A percentile compares a stretch with the other conserved stretches of the same genome.
Evolutionary conservation across 2,113 vertebrate genomes (phyloP).

Genomic region (Bothrops jararaca): DNA sequence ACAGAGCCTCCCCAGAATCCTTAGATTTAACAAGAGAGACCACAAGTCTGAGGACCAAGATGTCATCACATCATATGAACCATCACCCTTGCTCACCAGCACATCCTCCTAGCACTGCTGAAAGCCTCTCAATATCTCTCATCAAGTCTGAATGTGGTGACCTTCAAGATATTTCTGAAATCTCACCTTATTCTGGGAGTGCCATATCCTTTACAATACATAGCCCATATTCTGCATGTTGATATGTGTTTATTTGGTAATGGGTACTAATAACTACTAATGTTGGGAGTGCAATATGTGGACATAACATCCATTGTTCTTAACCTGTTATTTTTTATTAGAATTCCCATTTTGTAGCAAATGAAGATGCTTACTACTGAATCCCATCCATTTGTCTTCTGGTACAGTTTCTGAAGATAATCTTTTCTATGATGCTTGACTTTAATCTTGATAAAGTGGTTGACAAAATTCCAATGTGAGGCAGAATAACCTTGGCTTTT

Average conservation of each 20-base stretch:
- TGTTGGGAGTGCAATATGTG: background rate
- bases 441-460: background rate
- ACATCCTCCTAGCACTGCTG: conserved; percentile 86
- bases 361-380: background rate
- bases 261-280: background rate
- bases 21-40: conserved; percentile 94
- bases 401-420: background rate
- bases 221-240: background rate
- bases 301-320: accelerated
- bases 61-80: conserved; percentile 89
- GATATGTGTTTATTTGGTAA: background rate
- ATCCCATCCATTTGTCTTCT: background rate
- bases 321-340: accelerated
- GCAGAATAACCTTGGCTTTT: background rate
- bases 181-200: conserved; percentile 96
- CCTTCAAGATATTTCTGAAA: conserved; percentile 96
- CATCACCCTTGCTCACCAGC: conserved; percentile 91
- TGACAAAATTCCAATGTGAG: background rate
- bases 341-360: background rate
- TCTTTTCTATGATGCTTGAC: background rate
- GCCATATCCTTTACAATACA: conserved; percentile 91
- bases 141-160: conserved; percentile 99
- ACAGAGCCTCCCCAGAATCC: conserved; percentile 89
- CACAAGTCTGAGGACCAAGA: conserved; percentile 96
- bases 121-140: conserved; percentile 93